Evolutionary conservation across 1,140 invertebrate genomes (phyloP).

Genomic region (Pseudomyrmex gracilis): DNA sequence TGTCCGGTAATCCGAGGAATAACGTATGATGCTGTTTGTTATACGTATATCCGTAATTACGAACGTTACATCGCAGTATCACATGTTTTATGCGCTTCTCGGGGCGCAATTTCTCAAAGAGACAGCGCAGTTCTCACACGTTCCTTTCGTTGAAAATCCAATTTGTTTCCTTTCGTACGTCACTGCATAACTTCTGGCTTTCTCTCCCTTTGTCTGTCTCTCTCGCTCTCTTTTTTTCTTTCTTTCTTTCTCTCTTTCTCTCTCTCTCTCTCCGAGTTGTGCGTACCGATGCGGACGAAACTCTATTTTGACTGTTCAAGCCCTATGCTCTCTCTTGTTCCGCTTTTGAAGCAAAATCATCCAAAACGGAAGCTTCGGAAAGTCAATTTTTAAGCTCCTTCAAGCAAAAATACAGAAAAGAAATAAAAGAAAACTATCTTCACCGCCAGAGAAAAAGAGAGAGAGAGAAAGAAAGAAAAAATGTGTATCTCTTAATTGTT

Average conservation of each 20-base stretch:
- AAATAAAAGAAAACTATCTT: not conserved
- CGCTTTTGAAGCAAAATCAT: conserved; percentile 1
- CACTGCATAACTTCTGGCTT: conserved; percentile 31
- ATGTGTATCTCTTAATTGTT: too few species aligned
- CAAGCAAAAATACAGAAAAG: not conserved
- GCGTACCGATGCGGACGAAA: conserved; percentile 3
- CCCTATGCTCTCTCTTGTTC: not conserved
- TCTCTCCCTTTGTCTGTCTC: not conserved
- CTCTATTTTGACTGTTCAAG: conserved; percentile 22
- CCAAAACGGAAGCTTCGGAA: not conserved
- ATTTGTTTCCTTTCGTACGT: conserved; percentile 26
- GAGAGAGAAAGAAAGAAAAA: too few species aligned
- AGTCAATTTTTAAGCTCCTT: not conserved
- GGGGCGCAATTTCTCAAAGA: conserved; percentile 6
- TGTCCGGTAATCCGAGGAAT: too few species aligned
- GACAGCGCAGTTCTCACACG: not conserved
- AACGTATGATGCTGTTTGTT: not conserved
- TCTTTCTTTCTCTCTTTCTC: too few species aligned
- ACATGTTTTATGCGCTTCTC: not conserved
- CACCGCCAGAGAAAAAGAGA: not conserved
- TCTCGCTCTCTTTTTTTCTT: too few species aligned
- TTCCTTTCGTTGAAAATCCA: conserved; percentile 11
- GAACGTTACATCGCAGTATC: not conserved
- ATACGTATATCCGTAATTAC: not conserved
- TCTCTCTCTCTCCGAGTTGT: not conserved